Conservation (phyloP, 2,888 invertebrate genomes). For the Acrobeloides nanus region DNA sequence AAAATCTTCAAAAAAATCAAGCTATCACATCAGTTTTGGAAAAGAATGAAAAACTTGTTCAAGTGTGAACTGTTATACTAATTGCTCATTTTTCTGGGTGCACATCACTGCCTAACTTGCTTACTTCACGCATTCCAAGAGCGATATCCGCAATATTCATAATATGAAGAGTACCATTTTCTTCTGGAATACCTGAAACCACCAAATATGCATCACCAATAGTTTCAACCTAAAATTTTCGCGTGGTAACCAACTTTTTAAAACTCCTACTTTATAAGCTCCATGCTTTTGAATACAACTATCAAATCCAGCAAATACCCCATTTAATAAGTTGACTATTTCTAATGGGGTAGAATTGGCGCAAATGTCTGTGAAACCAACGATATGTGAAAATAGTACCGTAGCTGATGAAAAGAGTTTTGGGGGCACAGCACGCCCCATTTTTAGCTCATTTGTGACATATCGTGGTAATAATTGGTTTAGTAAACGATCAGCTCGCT, state of each 20-base stretch:
- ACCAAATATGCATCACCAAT: conserved; percentile 52
- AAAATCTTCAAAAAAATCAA: no score
- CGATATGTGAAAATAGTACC: conserved; percentile 44
- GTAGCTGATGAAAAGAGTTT: conserved; percentile 42
- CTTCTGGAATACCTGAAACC: conserved; percentile 47
- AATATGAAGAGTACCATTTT: conserved; percentile 44
- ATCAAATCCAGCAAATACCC: conserved; percentile 46
- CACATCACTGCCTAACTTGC: no score
- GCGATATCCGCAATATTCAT: conserved; percentile 42
- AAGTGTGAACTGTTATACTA: no score
- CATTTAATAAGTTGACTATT: conserved; percentile 44
- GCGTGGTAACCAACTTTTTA: neutral
- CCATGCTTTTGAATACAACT: conserved; percentile 30
- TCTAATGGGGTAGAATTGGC: conserved; percentile 37
- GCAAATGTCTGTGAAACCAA: conserved; percentile 45
- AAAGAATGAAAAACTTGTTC: no score
- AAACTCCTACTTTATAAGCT: conserved; percentile 34
- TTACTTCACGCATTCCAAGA: conserved; percentile 40
- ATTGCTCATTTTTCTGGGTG: no score
- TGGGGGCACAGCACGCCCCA: conserved; percentile 46
- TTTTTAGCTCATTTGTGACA: conserved; percentile 44
- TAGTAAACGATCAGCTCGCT: conserved; percentile 42
- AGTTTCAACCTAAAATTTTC: no score
- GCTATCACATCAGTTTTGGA: no score
- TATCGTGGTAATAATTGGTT: conserved; percentile 46